Evolutionary conservation across 2,113 vertebrate genomes (phyloP), one percentile per base, ranked within the genome.

Genomic region (Oryzias celebensis): DNA sequence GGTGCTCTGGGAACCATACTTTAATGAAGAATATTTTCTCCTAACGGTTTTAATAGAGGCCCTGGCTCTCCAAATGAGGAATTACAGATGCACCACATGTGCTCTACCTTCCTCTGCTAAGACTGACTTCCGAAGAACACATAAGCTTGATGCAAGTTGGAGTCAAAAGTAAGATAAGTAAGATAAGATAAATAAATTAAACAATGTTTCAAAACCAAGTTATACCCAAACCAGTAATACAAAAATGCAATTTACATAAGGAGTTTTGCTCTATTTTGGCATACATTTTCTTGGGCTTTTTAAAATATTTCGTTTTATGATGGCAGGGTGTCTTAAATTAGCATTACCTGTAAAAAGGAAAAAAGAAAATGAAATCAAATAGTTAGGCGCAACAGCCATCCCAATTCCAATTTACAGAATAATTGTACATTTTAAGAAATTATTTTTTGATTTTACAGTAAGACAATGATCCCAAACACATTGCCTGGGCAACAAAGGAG

Each of bases 11-110:
- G 62, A 82, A 53, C 36, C 20, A 42, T 36, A 66, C 55, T 80
- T 68, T 77, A 79, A 83, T 82, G 74, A 84, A 59, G 55, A 68
- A 62, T 75, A 73, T 83, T 78, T 54, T 69, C 78, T 58, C 52
- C 63, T 54, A 67, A 75, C 53, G 62, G 48, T 78, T 78, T 84
- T 77, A 84, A 75, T 75, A 50, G 64, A 76, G 63, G 62, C 52
- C 63, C 52, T 17, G 46, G 56, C 58, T 78, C 60, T n/a, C 49
- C 71, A 58, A 75, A 56, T 63, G 62, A 65, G 49, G 52, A 70
- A 54, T 45, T 68, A 71, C 68, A 76, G 77, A 68, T 84, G 85
- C 52, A 61, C 50, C 45, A 58, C 78, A 80, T 74, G 73, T 81
- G 78, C 61, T 23, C 4, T 4, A 18, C 17, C 64, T 43, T 44